Evolutionary conservation across 2,113 vertebrate species (phyloP), one percentile per base, ranked within the genome.

Genomic region (Mesembrinibis cayennensis): DNA sequence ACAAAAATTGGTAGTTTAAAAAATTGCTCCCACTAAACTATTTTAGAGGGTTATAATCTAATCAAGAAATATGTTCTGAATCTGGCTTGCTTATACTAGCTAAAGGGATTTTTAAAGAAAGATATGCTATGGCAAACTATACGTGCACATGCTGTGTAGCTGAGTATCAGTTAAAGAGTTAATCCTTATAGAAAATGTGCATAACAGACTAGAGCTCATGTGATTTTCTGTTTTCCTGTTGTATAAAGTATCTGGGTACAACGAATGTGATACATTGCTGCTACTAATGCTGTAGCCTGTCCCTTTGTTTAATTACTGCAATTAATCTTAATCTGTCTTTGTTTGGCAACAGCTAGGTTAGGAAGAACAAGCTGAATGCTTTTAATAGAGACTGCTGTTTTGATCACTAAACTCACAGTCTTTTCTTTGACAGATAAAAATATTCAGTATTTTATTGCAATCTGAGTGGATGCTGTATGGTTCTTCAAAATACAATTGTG

Each of bases 291-390:
- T 95, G 95, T 93, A 96, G 74, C 77, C 63, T 97, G 86, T 95
- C 96, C 82, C 59, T 89, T 96, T 86, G 38, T 90, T 95, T 96
- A 97, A 96, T 93, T 93, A 89, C 90, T 88, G 93, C 85, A 93
- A 97, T 97, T 97, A 97, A 97, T 97, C 96, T 95, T 97, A 93
- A 96, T 97, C 94, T 95, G 80, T 84, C 88, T 97, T 93, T 96
- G 94, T 95, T 94, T 95, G 83, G 86, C 82, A 95, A 95, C 87
- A 97, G 53, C 70, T 89, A 86, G 66, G 93, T 85, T 91, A 96
- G 66, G 86, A 94, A 90, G 55, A 95, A 94, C 66, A 82, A 90
- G 47, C 58, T 92, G 94, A 93, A 89, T 89, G 83, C 49, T 95
- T 91, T 92, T 90, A 82, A 78, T 87, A 89, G 71, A 73, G 58